Percentiles rank a stretch among this genome's conserved stretches.
Conservation (phyloP, 92 coral and sea anemone species). For the Scolanthus callimorphus region DNA sequence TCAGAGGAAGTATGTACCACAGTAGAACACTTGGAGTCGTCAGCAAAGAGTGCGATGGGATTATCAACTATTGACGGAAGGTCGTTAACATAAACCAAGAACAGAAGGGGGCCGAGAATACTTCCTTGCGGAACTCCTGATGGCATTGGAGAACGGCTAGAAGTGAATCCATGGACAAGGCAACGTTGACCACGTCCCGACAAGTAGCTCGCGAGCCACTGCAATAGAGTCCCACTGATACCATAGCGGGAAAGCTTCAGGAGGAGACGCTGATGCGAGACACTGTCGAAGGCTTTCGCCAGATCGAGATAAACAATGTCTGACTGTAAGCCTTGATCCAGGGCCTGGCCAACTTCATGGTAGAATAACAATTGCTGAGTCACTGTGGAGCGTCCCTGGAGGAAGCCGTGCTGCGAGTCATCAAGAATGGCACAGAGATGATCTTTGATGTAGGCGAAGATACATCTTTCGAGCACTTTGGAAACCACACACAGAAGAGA, state of each 20-base stretch:
- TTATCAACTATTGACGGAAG: neutral
- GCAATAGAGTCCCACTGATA: slow-evolving; percentile 12
- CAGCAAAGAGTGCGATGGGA: neutral
- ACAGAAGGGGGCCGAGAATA: slow-evolving; percentile 19
- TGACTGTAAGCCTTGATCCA: slow-evolving; percentile 4
- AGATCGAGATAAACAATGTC: slow-evolving; percentile 2
- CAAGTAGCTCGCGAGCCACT: slow-evolving; percentile 28
- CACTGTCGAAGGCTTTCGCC: slow-evolving; percentile 15
- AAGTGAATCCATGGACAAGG: slow-evolving; percentile 27
- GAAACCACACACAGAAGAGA: slow-evolving; percentile 2
- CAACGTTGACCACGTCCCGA: slow-evolving; percentile 22
- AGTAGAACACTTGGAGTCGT: neutral
- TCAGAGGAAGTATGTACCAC: neutral
- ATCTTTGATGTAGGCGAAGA: neutral
- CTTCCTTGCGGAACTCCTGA: slow-evolving; percentile 35
- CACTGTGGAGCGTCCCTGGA: slow-evolving; percentile 16
- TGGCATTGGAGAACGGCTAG: slow-evolving; percentile 22
- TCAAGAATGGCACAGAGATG: slow-evolving; percentile 3
- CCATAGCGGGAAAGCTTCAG: slow-evolving; percentile 12
- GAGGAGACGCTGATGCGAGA: slow-evolving; percentile 10
- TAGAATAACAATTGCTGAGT: slow-evolving; percentile 24
- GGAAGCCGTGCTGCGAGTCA: slow-evolving; percentile 15
- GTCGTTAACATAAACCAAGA: slow-evolving; percentile 6
- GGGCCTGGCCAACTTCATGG: slow-evolving; percentile 13
- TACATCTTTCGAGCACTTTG: slow-evolving; percentile 23